Percentiles rank a stretch among this genome's conserved stretches.
Evolutionary conservation across 2,113 vertebrate genomes (phyloP).

Genomic region (Nothoprocta pentlandii): DNA sequence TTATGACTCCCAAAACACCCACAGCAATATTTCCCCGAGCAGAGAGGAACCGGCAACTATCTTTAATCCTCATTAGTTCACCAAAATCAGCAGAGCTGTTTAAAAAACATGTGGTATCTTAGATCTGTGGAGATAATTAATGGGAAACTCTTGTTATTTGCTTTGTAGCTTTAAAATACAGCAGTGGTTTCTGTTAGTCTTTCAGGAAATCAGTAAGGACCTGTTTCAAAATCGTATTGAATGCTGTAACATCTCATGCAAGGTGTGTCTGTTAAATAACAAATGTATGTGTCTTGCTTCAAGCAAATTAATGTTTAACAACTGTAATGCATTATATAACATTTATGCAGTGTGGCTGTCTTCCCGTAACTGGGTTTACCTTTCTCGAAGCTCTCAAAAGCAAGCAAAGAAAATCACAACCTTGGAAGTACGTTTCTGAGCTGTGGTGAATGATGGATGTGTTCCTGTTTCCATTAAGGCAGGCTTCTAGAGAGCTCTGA

Average conservation of each 20-base stretch:
- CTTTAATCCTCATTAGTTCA: not conserved
- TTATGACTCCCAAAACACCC: not conserved
- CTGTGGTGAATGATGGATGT: not conserved
- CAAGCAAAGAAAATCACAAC: not conserved
- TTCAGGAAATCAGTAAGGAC: not conserved
- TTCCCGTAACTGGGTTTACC: not conserved
- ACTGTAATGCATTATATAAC: accelerated
- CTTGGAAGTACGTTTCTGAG: not conserved
- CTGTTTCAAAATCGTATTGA: not conserved
- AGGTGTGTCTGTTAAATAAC: not conserved
- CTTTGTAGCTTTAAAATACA: not conserved
- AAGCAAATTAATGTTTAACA: not conserved
- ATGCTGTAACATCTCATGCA: not conserved
- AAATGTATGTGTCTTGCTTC: not conserved
- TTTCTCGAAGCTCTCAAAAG: not conserved
- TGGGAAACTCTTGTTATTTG: not conserved
- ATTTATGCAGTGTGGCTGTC: not conserved
- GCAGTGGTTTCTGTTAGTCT: not conserved
- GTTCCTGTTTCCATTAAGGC: not conserved
- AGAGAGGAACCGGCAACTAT: not conserved
- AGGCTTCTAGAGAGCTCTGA: not conserved
- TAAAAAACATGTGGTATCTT: not conserved
- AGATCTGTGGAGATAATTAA: not conserved
- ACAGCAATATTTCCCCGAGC: not conserved
- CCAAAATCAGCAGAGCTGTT: accelerated